Base-by-base conservation (phyloP, 1,140 invertebrate species). In the Notospermus geniculatus region DNA sequence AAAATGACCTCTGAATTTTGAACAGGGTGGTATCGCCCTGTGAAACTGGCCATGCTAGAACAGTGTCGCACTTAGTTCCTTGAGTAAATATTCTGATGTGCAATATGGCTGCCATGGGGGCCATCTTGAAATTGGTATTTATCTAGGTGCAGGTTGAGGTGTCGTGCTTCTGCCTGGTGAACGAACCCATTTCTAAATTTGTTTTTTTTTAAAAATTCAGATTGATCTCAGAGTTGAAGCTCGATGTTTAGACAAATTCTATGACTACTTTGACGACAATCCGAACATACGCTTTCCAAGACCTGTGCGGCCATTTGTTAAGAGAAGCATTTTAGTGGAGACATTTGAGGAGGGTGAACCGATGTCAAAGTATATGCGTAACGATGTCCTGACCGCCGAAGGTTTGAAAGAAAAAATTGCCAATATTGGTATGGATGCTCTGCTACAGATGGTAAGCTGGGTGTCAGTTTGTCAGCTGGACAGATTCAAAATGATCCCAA, bases 271-370 rank as follows among this genome's bases (percentile, higher is more conserved):
- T 61, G 62, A 69, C 0, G 58, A 67, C 2, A 63, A 61, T 30
- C 32, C 67, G 2, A 60, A 75, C 19, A 70, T 85, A n/a, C 63
- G 69, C 55, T 82, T 85, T 70, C 81, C 82, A 25, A 60, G 62
- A 50, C 82, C 84, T 29, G 65, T 82, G 22, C 62, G 65, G 50
- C 59, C 72, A 46, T 68, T 82, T 57, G 72, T 78, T 19, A 68
- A 66, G 17, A 62, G 63, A 7, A 63, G 75, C 53, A 75, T 85
- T 28, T 66, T 85, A 30, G 81, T 85, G 4, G 84, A 86, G 69
- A 83, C 78, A 32, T 86, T 76, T 65, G 83, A 85, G 67, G 81
- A 84, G 46, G 84, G 84, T 29, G 60, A 72, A 27, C 69, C 74
- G 2, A 80, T 85, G 54, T 67, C 74, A 19, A 62, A 79, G 36